Percentiles rank a stretch among this genome's conserved stretches.
Conservation (phyloP, 2,888 invertebrate genomes). For the Graphium colonna region DNA sequence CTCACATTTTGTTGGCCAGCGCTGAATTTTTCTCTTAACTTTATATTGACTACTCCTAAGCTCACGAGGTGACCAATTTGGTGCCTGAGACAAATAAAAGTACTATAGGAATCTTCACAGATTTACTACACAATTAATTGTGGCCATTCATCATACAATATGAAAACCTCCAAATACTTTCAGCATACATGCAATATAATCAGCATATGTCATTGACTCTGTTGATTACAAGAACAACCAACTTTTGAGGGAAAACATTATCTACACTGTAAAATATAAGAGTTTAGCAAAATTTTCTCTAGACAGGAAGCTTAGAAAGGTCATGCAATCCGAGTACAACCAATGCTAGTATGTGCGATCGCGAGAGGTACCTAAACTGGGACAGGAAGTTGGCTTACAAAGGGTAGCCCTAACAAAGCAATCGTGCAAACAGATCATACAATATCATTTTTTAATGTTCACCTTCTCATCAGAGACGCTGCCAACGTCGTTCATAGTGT, state of each 20-base stretch:
- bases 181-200: too few species aligned
- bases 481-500: conserved; percentile 69
- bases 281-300: conserved; percentile 1
- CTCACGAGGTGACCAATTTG: conserved; percentile 68
- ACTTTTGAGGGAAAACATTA: too few species aligned
- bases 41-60: conserved; percentile 71
- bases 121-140: conserved; percentile 2
- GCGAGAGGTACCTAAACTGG: conserved; percentile 36
- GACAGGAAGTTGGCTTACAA: conserved; percentile 56
- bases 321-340: conserved; percentile 50
- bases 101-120: too few species aligned
- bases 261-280: conserved; percentile 2
- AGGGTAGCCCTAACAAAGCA: conserved; percentile 46
- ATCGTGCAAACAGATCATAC: conserved; percentile 40
- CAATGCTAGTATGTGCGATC: conserved; percentile 41
- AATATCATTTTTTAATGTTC: conserved; percentile 53
- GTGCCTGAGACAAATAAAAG: conserved; percentile 44
- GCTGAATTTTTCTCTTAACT: conserved; percentile 72
- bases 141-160: conserved; percentile 12
- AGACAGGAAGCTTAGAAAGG: conserved; percentile 38
- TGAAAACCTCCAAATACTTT: too few species aligned
- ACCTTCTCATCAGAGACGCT: conserved; percentile 76
- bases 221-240: too few species aligned
- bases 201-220: too few species aligned
- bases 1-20: conserved; percentile 73